These are phyloP conservation scores for Molossus alvarezi DNA, from an alignment of 2,797 vertebrate species.

Conservation along the genomic window DNA sequence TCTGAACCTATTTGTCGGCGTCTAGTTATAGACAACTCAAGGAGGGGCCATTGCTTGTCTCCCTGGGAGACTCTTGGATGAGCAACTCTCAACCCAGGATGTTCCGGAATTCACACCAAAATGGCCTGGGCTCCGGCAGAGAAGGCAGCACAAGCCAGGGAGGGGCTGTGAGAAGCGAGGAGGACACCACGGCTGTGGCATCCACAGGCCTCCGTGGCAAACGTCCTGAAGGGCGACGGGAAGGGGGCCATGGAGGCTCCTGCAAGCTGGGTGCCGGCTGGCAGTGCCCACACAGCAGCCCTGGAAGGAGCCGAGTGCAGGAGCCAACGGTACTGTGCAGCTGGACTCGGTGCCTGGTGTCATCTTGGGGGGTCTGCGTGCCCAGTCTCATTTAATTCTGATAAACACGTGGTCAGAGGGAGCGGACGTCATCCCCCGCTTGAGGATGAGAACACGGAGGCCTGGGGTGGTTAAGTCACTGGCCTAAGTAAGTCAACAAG, in stretches of 20 bases:
- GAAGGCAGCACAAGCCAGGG: too few species aligned
- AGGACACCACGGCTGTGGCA: neutral
- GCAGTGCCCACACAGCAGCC: rapidly evolving
- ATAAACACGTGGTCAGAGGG: rapidly evolving
- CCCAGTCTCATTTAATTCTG: neutral
- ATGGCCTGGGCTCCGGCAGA: too few species aligned
- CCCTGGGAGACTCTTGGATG: neutral
- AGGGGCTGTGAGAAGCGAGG: too few species aligned
- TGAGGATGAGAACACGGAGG: neutral
- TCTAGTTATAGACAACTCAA: constrained; percentile 26
- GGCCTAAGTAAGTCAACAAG: neutral
- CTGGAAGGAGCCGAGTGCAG: neutral
- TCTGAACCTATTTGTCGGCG: neutral
- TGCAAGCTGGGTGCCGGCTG: rapidly evolving
- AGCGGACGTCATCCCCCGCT: neutral
- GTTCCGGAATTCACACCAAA: neutral
- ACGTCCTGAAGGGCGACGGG: neutral
- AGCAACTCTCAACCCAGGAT: neutral
- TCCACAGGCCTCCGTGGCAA: neutral
- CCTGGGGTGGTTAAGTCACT: neutral
- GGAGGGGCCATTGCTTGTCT: neutral
- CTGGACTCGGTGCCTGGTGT: neutral
- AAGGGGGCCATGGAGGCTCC: neutral
- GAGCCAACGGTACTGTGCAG: rapidly evolving
- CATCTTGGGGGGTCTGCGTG: neutral